A percentile compares a stretch with the other conserved stretches of the same genome.
These are phyloP conservation scores for Oreochromis aureus DNA, from an alignment of 2,113 vertebrate species.

Conservation along the genomic window DNA sequence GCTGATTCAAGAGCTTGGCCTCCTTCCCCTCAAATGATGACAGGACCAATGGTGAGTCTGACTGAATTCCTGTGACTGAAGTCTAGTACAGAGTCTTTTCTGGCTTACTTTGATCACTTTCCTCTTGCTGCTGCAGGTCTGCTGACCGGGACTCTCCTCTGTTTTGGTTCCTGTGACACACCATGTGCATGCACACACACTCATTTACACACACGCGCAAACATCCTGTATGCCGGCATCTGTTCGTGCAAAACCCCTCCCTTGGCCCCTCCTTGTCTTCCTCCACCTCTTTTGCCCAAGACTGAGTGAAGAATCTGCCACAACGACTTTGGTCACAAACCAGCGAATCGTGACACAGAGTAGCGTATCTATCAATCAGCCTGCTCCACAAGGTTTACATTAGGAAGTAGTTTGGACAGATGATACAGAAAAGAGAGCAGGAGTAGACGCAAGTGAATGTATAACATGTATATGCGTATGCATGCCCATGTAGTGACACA, in stretches of 20 bases:
- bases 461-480: neutral
- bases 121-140: neutral
- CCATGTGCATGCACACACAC: constrained; percentile 30
- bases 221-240: constrained; percentile 7
- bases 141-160: constrained; percentile 27
- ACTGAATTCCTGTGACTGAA: neutral
- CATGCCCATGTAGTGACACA: neutral
- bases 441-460: neutral
- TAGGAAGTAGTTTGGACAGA: neutral
- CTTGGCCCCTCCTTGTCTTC: constrained; percentile 35
- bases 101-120: constrained; percentile 11
- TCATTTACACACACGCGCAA: neutral
- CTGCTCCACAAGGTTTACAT: neutral
- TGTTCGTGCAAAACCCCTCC: constrained; percentile 53
- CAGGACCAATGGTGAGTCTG: neutral
- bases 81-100: neutral
- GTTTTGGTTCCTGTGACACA: constrained; percentile 54
- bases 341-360: neutral
- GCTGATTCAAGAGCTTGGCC: neutral
- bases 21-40: neutral
- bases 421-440: neutral
- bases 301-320: neutral
- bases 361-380: neutral
- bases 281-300: constrained; percentile 22
- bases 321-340: neutral